Base-by-base conservation (phyloP, 1,140 invertebrate species). In the Meteorus sp. region DNA sequence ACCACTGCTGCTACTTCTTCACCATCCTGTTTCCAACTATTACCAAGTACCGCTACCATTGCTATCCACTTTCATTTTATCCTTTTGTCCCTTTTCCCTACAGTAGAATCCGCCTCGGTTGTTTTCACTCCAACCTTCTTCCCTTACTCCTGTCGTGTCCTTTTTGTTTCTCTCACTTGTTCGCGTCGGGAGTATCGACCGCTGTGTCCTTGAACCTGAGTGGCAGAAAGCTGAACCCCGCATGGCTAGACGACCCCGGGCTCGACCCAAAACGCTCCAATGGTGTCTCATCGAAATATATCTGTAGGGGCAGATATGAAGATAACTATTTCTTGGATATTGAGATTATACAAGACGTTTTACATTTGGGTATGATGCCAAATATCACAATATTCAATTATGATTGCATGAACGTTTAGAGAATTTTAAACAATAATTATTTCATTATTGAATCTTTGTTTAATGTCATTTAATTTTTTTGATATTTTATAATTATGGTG, bases 141-240 rank as follows among this genome's bases (percentile, higher is more conserved):
- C 44, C 33, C 35, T 39, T 25, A 20, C 11, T 20, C 29, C 15
- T 25, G 17, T 52, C 45, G 25, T 45, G 25, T 41, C 29, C 39
- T 56, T 13, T 22, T 53, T 20, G 41, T 54, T 50, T 23, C 22
- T 52, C 52, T 50, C 20, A 37, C 3, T 41, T 2, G n/a, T 37
- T 39, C 13, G 43, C 53, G 53, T 33, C 37, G 43, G 56, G 55
- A 53, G 55, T 62, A 62, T 62, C 60, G 60, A 62, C 55, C 55
- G 60, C 13, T 8, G 55, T 62, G 60, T 62, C 60, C 60, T 62
- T 62, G 60, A 62, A 62, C 60, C 60, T 62, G 60, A 62, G 54
- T 54, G 23, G 41, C 60, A 55, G 55, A 56, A n/a, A n/a, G 60
- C 57, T 20, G 37, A 58, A 53, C 60, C 60, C 53, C 60, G 55